A percentile compares a stretch with the other conserved stretches of the same genome.
Conservation (phyloP, 2,888 invertebrate species). For the Chydorus sphaericus region DNA sequence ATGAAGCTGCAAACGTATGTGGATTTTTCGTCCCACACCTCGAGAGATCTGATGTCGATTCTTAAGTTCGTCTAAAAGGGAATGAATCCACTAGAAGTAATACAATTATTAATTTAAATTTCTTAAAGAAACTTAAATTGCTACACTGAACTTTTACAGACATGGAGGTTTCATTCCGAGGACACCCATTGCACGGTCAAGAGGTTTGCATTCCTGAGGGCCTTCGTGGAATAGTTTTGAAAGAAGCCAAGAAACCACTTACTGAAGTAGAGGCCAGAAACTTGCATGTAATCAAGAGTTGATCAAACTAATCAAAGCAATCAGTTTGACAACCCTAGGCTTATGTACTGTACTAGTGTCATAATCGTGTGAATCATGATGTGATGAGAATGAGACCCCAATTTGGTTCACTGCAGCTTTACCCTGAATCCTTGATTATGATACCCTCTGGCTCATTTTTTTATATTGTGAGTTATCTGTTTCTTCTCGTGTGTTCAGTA, state of each 20-base stretch:
- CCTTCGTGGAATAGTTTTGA: slow-evolving; percentile 47
- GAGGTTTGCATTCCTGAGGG: slow-evolving; percentile 42
- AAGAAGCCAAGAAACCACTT: slow-evolving; percentile 44
- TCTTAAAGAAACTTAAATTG: too few species aligned
- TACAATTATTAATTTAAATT: too few species aligned
- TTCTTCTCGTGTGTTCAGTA: too few species aligned
- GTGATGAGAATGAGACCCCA: too few species aligned
- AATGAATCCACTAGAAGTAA: neutral
- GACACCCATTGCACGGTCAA: slow-evolving; percentile 51
- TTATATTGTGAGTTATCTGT: too few species aligned
- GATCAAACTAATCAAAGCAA: too few species aligned
- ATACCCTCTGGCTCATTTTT: too few species aligned
- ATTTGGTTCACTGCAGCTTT: too few species aligned
- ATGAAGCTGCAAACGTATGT: slow-evolving; percentile 50
- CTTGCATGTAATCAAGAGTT: slow-evolving; percentile 36
- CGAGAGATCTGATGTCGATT: slow-evolving; percentile 24
- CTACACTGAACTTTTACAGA: slow-evolving; percentile 32
- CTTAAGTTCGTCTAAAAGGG: neutral
- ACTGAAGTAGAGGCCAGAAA: slow-evolving; percentile 30
- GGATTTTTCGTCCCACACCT: slow-evolving; percentile 51
- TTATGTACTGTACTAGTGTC: too few species aligned
- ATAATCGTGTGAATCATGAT: too few species aligned
- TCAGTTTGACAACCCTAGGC: too few species aligned
- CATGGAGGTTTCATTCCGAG: slow-evolving; percentile 50
- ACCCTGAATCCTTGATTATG: too few species aligned